A percentile compares a stretch with the other conserved stretches of the same genome.
Conservation (phyloP, 2,113 vertebrate species). For the Dicentrarchus labrax region DNA sequence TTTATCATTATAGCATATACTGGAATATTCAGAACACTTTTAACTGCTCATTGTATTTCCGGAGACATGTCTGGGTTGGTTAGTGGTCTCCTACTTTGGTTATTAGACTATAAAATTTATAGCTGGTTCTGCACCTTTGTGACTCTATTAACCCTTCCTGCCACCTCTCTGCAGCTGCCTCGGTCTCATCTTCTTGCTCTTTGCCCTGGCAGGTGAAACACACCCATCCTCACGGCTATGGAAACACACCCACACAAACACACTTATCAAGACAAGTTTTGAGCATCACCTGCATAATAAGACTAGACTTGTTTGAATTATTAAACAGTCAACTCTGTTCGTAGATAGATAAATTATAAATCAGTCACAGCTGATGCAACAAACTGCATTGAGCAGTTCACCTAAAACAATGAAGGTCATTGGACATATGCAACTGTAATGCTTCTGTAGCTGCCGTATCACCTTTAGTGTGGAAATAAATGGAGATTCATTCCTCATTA, state of each 20-base stretch:
- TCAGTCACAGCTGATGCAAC: constrained; percentile 1
- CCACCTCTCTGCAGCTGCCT: constrained; percentile 9
- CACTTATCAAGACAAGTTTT: neutral
- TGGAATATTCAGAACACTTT: constrained; percentile 11
- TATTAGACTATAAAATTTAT: constrained; percentile 13
- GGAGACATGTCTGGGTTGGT: neutral
- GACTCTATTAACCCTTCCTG: constrained; percentile 18
- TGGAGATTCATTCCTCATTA: neutral
- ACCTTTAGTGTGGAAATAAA: neutral
- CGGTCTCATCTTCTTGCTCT: neutral
- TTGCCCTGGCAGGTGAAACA: constrained; percentile 2
- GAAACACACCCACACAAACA: constrained; percentile 5
- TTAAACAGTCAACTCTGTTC: constrained; percentile 24
- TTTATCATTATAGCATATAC: neutral
- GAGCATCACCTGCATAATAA: constrained; percentile 14
- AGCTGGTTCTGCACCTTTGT: neutral
- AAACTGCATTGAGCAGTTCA: neutral
- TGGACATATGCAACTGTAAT: neutral
- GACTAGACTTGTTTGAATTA: constrained; percentile 32
- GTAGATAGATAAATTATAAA: constrained; percentile 27
- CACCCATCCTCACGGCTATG: neutral
- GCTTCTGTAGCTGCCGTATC: neutral
- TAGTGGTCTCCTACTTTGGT: neutral
- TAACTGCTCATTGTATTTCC: constrained; percentile 10
- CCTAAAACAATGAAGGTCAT: neutral